These are phyloP conservation scores for Drosophila nebulosa DNA, from an alignment of 1,140 invertebrate genomes.

Conservation along the genomic window DNA sequence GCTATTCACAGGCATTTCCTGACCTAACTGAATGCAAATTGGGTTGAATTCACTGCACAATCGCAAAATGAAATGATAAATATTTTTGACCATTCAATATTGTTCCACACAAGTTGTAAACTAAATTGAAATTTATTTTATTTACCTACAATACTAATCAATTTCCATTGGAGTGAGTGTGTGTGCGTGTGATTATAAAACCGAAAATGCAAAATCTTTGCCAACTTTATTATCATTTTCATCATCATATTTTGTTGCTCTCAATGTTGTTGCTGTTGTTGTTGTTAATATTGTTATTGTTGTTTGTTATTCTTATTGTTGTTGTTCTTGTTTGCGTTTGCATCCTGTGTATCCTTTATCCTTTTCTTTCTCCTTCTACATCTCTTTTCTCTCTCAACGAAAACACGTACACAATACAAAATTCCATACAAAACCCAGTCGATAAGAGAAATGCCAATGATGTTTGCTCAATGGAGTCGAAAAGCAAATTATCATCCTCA, in stretches of 20 bases:
- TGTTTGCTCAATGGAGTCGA: slow-evolving; percentile 51
- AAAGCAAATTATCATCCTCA: slow-evolving; percentile 36
- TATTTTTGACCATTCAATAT: neutral
- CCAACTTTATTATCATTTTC: slow-evolving; percentile 39
- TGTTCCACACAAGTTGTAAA: neutral
- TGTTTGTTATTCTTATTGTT: slow-evolving; percentile 35
- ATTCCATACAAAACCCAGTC: slow-evolving; percentile 54
- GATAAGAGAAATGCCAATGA: slow-evolving; percentile 77
- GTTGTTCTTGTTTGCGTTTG: slow-evolving; percentile 35
- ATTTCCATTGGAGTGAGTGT: neutral
- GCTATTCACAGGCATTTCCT: slow-evolving; percentile 36
- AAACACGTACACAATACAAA: slow-evolving; percentile 4
- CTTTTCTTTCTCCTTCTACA: slow-evolving; percentile 18
- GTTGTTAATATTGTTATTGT: slow-evolving; percentile 32
- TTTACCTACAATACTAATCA: neutral
- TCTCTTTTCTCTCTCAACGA: slow-evolving; percentile 3
- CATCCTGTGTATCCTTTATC: slow-evolving; percentile 1
- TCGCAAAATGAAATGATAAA: slow-evolving; percentile 1
- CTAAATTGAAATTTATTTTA: neutral
- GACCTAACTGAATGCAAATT: neutral
- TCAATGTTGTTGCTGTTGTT: slow-evolving; percentile 36
- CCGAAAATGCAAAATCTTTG: neutral
- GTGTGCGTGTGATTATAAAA: slow-evolving; percentile 2
- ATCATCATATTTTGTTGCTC: slow-evolving; percentile 20
- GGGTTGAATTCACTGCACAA: neutral